Conservation (phyloP, 2,113 vertebrate species). For the Strigops habroptila region DNA sequence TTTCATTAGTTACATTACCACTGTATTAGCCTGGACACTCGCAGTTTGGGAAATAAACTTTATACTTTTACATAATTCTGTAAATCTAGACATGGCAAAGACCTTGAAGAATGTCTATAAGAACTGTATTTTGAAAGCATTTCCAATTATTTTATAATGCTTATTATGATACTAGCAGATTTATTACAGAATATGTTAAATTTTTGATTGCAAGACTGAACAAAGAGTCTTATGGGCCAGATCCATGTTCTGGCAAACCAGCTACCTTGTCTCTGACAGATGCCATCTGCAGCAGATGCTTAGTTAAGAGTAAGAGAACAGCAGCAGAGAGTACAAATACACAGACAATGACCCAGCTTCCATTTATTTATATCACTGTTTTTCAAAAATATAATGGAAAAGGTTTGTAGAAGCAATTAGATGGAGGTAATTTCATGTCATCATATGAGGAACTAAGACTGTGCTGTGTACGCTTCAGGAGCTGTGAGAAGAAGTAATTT, state of each 20-base stretch:
- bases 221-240: not conserved
- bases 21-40: not conserved
- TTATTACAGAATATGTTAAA: not conserved
- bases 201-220: not conserved
- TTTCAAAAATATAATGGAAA: not conserved
- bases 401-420: not conserved
- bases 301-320: not conserved
- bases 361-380: not conserved
- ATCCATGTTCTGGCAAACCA: not conserved
- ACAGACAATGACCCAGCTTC: not conserved
- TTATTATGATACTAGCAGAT: not conserved
- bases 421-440: not conserved
- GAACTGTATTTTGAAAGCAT: not conserved
- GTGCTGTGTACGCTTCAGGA: not conserved
- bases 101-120: not conserved
- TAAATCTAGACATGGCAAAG: not conserved
- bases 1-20: not conserved
- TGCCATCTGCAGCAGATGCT: not conserved
- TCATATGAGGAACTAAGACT: not conserved
- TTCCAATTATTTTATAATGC: not conserved
- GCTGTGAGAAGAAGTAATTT: not conserved
- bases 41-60: not conserved
- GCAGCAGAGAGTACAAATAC: not conserved
- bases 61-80: not conserved
- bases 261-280: not conserved